Evolutionary conservation across 2,113 vertebrate genomes (phyloP), one percentile per base, ranked within the genome.

Genomic region (Brevimyrus niger): DNA sequence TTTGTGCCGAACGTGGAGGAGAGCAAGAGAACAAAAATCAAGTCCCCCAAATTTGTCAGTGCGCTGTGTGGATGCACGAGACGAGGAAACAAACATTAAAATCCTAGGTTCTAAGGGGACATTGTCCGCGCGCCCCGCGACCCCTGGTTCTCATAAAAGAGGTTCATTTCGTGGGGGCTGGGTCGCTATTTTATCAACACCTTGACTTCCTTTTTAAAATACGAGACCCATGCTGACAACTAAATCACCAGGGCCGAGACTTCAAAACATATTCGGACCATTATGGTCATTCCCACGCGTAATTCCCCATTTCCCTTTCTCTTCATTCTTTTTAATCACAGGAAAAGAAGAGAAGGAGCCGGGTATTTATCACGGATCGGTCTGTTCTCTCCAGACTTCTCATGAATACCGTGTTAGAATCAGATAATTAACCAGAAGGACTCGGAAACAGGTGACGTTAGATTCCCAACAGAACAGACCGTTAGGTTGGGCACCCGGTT

Each of bases 281-380:
- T 19, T 84, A n/a, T 51, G 48, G 55, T 35, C 55, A 84, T 44
- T 82, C 87, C 31, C 87, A 44, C 53, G 31, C 82, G 87, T 85
- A 88, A 90, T 83, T 85, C 53, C 50, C 44, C 19, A 46, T 84
- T 55, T 53, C 51, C 53, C 35, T 13, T 69, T 65, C 47, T 84
- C 42, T 4, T 1, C 51, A 10, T 65, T 31, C 87, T 88, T 55
- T 88, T 69, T 61, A 85, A 88, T 58, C 55, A 44, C 76, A 15
- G 55, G 88, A 88, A 47, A 50, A 90, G n/a, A 87, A 31, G 35
- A 13, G 42, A 47, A 89, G 55, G 85, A 91, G 10, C 87, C 35
- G 83, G 65, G 83, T 90, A 69, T 88, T 90, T 88, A 90, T 90
- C 89, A 87, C 90, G 91, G 85, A 88, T 92, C 90, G 76, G 46